Base-by-base conservation (phyloP, 2,888 invertebrate species). In the Erannis defoliaria region DNA sequence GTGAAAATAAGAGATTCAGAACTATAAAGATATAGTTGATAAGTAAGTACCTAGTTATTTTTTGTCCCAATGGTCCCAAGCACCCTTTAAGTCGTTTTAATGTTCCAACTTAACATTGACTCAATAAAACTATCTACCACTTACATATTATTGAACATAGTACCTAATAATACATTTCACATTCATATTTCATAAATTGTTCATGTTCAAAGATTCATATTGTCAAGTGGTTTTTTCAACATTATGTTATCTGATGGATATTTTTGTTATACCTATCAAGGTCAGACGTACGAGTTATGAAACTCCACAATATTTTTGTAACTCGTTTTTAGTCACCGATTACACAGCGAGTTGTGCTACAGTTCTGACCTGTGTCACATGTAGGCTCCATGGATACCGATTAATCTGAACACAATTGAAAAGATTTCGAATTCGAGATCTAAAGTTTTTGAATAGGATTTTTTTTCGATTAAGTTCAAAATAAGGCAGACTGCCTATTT, bases 1-100 rank as follows among this genome's bases (percentile, higher is more conserved):
- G 19, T 18, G 31, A 23, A 16, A 29, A 53, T 23, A 21, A 48
- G 63, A 66, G 68, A 68, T 63, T 66, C 66, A 43, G 12, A 46
- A 43, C 8, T 26, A 2, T 40, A 9, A 21, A 42, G 2, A 16
- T 14, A 14, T n/a, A n/a, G n/a, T n/a, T n/a, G n/a, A n/a, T n/a
- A n/a, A n/a, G n/a, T n/a, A n/a, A n/a, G n/a, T n/a, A n/a, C n/a
- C n/a, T n/a, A 14, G 8, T 26, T 16, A 23, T 23, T 29, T 46
- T 46, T 42, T 42, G 1, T 12, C 19, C 2, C 45, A 37, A 54
- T 61, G 55, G 51, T 49, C 59, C 53, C 48, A 50, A 64, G 61
- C 57, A 61, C 57, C 64, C 40, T 31, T 21, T 29, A 26, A 26
- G 1, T 14, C 5, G 16, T 45, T 26, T 45, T 2, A 18, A 10